Percentiles rank a stretch among this genome's conserved stretches.
These are phyloP conservation scores for Malurus splendens DNA, from an alignment of 2,797 vertebrate genomes.

Conservation along the genomic window DNA sequence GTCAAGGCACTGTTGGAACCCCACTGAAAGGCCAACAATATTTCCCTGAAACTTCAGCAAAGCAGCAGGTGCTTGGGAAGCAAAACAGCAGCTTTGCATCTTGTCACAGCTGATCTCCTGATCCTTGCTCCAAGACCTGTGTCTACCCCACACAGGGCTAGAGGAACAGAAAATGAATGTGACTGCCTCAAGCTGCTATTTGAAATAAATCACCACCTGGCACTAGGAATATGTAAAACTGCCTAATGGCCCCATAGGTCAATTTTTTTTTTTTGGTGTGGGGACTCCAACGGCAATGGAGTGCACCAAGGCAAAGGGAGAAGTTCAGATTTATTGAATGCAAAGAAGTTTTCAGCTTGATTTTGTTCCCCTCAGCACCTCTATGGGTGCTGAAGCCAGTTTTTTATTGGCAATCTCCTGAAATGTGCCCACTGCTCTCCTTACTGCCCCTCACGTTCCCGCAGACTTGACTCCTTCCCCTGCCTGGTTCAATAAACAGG, in stretches of 20 bases:
- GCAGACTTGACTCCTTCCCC: background rate
- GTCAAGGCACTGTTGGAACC: background rate
- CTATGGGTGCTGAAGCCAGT: background rate
- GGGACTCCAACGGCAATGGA: background rate
- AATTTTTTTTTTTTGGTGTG: background rate
- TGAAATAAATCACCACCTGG: background rate
- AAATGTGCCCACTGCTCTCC: background rate
- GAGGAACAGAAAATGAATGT: background rate
- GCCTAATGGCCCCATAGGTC: background rate
- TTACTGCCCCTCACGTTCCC: background rate
- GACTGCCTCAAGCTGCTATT: background rate
- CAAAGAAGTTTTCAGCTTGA: background rate
- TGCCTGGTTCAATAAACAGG: background rate
- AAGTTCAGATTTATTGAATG: background rate
- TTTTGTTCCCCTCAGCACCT: background rate
- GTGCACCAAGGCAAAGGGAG: background rate
- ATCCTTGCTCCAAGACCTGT: background rate
- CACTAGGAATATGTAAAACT: background rate
- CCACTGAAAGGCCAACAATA: background rate
- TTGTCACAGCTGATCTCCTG: background rate
- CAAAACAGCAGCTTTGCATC: background rate
- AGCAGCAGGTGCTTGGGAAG: background rate
- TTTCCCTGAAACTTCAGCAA: background rate
- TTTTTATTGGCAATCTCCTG: background rate
- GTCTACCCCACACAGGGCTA: accelerated